Conservation (phyloP, 2,797 vertebrate genomes). For the Poeciliopsis gracilis region DNA sequence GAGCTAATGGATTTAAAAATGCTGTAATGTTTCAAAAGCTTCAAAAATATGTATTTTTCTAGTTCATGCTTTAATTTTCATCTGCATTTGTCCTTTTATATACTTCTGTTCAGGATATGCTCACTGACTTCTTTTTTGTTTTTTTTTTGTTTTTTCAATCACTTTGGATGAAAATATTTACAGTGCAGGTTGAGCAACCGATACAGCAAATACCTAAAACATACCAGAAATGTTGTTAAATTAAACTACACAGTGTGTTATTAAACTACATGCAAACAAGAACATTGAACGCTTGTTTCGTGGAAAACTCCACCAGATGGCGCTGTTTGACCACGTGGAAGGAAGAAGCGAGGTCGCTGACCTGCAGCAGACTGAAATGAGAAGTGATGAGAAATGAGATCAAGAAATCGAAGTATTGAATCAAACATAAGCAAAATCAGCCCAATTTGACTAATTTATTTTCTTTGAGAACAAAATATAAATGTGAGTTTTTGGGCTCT, state of each 20-base stretch:
- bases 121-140: background rate
- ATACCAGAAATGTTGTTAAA: background rate
- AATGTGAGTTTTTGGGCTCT: background rate
- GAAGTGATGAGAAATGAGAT: background rate
- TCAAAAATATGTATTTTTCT: background rate
- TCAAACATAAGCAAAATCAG: background rate
- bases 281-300: background rate
- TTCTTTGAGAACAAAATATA: background rate
- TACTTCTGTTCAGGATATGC: background rate
- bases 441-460: background rate
- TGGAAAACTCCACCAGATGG: slow-evolving; percentile 44
- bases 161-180: background rate
- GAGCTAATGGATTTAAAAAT: background rate
- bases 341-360: background rate
- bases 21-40: background rate
- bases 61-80: background rate
- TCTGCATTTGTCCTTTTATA: background rate
- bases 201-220: background rate
- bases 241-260: background rate
- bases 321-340: background rate
- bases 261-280: background rate
- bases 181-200: background rate
- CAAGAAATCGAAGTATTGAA: background rate
- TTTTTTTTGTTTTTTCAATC: background rate
- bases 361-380: background rate